Conservation (phyloP, 2,113 vertebrate genomes). For the Albula goreensis region DNA sequence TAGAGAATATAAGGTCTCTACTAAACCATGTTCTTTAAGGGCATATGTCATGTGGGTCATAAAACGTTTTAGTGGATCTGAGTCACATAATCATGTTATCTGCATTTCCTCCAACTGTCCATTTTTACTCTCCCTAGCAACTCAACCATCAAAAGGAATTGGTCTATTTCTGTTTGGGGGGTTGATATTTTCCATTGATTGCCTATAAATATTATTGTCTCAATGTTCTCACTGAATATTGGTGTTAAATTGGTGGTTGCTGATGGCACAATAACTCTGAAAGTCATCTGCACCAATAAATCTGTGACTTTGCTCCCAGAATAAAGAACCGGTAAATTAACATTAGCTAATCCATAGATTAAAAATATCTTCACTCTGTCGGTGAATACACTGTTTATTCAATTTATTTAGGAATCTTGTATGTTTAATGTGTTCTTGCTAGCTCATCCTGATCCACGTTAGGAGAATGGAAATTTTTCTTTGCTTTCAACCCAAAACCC, state of each 20-base stretch:
- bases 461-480: too few species aligned
- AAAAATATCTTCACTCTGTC: too few species aligned
- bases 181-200: not conserved
- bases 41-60: not conserved
- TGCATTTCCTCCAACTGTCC: not conserved
- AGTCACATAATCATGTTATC: not conserved
- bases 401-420: too few species aligned
- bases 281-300: too few species aligned
- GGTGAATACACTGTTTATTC: too few species aligned
- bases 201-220: not conserved
- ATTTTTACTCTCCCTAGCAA: not conserved
- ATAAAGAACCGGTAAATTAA: too few species aligned
- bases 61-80: not conserved
- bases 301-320: too few species aligned
- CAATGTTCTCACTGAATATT: not conserved
- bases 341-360: too few species aligned
- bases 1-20: not conserved
- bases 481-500: too few species aligned
- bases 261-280: not conserved
- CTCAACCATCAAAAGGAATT: not conserved
- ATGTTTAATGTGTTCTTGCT: too few species aligned
- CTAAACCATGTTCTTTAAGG: not conserved
- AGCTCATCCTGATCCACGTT: too few species aligned
- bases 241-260: not conserved
- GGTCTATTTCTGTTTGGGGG: not conserved